Evolutionary conservation across 2,888 invertebrate species (phyloP), one percentile per base, ranked within the genome.

Genomic region (Bombylius discolor): DNA sequence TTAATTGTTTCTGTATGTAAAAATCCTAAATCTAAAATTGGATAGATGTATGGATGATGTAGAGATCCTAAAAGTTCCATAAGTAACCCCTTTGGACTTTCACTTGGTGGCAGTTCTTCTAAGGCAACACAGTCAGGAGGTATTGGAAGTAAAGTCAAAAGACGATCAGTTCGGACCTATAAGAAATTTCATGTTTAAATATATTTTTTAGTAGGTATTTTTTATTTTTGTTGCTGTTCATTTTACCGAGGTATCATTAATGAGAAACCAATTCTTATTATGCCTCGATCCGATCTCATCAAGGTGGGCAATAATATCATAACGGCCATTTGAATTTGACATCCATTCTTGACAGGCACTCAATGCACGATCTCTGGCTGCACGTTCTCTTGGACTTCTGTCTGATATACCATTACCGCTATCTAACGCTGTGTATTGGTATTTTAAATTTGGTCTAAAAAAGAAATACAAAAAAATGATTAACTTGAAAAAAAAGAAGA

Each of bases 1-100:
- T 79, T 80, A 4, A 78, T 79, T 58, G 79, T 79, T 60, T 64
- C 66, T 58, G 66, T 67, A 61, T 70, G 68, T 71, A 82, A 80
- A 68, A 93, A 84, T 66, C 91, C 91, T 61, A 94, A 77, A 68
- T 93, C 91, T 64, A 92, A 76, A 34, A 93, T 85, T 0, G 94
- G 94, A 74, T 89, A 91, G 62, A 95, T 88, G 71, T 93, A 94
- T 0, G 95, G 94, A 74, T 95, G 94, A 71, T 94, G 92, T 47
- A 92, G 78, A 11, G 87, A 85, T 53, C 89, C 81, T 68, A 94
- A 88, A 62, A 94, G 76, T 68, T 91, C 88, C 75, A 88, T 80
- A 47, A 93, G 79, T 46, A 87, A 86, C 44, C 81, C 76, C 32
- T 82, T 79, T 57, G 79, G 80, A 61, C 82, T 81, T 63, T 82